phyloP scores from a whole-genome alignment of 2,888 invertebrate genomes.

The Melipona bicolor region DNA sequence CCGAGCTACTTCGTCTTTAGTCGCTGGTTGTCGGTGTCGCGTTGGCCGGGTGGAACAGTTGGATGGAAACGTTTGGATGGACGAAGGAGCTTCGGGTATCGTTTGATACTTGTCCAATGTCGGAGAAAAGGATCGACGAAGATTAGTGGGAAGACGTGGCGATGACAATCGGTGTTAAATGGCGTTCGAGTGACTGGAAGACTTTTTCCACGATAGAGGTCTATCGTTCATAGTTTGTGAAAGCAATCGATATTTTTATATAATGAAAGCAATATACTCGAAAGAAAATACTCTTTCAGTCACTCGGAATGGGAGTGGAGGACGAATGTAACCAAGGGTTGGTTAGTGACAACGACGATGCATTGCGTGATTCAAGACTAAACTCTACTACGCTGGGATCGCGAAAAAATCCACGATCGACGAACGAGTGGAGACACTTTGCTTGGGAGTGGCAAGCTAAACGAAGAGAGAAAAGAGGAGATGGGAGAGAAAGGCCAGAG shows the following conservation, averaged over 20 bases:
- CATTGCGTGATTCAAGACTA: slow-evolving; percentile 2
- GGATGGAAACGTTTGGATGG: slow-evolving; percentile 15
- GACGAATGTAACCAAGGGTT: background rate
- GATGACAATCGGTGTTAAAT: slow-evolving; percentile 3
- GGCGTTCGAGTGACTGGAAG: background rate
- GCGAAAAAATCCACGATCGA: slow-evolving; percentile 15
- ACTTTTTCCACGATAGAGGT: background rate
- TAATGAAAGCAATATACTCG: no score
- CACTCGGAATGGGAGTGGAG: background rate
- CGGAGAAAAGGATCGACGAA: slow-evolving; percentile 1
- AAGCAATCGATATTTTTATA: no score
- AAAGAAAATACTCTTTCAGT: background rate
- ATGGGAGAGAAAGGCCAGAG: background rate
- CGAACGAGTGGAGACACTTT: background rate
- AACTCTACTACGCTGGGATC: slow-evolving; percentile 10
- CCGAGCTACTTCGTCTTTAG: slow-evolving; percentile 62
- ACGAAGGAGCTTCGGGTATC: background rate
- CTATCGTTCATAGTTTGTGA: no score
- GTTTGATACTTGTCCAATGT: slow-evolving; percentile 24
- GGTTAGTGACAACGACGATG: slow-evolving; percentile 42
- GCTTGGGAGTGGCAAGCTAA: background rate
- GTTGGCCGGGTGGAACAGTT: slow-evolving; percentile 80
- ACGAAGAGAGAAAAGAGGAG: slow-evolving; percentile 7
- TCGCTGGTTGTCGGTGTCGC: slow-evolving; percentile 79
- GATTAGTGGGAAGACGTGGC: slow-evolving; percentile 24